Evolutionary conservation across 2,113 vertebrate species (phyloP).

Genomic region (Crocuta crocuta): DNA sequence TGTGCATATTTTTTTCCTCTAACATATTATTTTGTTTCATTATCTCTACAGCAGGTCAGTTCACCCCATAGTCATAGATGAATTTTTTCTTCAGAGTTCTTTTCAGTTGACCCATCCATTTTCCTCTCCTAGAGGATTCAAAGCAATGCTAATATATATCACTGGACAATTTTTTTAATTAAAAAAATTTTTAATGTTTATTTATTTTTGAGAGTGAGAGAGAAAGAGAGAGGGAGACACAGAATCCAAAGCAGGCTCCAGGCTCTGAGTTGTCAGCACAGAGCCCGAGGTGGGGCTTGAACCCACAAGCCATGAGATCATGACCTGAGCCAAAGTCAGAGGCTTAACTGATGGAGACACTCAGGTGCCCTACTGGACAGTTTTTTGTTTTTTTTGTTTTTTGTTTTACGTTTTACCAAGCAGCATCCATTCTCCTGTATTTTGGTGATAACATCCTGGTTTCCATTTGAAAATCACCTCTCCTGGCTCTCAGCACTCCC

Average conservation of each 20-base stretch:
- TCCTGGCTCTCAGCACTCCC: not conserved
- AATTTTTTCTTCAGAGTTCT: not conserved
- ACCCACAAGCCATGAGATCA: no score
- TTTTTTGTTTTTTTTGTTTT: no score
- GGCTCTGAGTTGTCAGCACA: no score
- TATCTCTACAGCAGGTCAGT: not conserved
- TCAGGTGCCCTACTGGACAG: no score
- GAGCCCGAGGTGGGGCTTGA: no score
- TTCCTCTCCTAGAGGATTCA: not conserved
- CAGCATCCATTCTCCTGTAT: not conserved
- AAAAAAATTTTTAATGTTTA: no score
- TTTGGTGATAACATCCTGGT: not conserved
- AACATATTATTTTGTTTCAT: not conserved
- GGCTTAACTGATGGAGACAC: no score
- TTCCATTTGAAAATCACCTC: conserved; percentile 5
- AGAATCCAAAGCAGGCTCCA: no score
- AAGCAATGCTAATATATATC: not conserved
- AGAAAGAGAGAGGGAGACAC: no score
- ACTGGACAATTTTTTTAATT: not conserved
- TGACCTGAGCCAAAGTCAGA: no score
- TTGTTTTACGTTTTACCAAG: not conserved
- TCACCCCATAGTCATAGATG: not conserved
- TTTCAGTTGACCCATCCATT: not conserved
- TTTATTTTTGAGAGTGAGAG: no score
- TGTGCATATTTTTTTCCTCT: not conserved